Evolutionary conservation across 2,797 vertebrate genomes (phyloP).

Genomic region (Dryobates pubescens): DNA sequence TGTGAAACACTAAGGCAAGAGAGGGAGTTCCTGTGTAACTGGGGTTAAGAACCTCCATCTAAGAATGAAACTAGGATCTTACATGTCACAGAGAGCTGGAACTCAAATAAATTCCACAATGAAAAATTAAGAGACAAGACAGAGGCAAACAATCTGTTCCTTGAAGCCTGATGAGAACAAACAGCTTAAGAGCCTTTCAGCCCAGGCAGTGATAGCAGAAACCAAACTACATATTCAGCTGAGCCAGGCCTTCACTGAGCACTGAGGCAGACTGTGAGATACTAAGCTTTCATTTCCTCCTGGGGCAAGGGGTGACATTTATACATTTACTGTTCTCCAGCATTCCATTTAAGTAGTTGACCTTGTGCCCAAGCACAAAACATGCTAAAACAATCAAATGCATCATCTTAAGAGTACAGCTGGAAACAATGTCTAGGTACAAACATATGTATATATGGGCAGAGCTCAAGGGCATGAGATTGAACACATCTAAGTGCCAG

Average conservation of each 20-base stretch:
- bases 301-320: not conserved
- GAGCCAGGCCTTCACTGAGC: not conserved
- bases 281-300: not conserved
- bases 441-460: not conserved
- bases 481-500: no score
- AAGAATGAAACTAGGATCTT: not conserved
- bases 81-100: not conserved
- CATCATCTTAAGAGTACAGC: not conserved
- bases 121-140: not conserved
- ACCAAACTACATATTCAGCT: not conserved
- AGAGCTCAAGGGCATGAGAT: no score
- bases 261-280: not conserved
- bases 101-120: not conserved
- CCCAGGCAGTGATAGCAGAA: not conserved
- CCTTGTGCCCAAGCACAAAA: not conserved
- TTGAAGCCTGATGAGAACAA: not conserved
- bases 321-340: not conserved
- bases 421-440: not conserved
- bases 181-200: not conserved
- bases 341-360: not conserved
- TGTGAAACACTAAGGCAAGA: not conserved
- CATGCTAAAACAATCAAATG: accelerated
- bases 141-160: not conserved
- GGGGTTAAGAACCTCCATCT: not conserved
- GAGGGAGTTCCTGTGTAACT: not conserved